Evolutionary conservation across 2,888 invertebrate genomes (phyloP).

Genomic region (Hypomecis atomaria): DNA sequence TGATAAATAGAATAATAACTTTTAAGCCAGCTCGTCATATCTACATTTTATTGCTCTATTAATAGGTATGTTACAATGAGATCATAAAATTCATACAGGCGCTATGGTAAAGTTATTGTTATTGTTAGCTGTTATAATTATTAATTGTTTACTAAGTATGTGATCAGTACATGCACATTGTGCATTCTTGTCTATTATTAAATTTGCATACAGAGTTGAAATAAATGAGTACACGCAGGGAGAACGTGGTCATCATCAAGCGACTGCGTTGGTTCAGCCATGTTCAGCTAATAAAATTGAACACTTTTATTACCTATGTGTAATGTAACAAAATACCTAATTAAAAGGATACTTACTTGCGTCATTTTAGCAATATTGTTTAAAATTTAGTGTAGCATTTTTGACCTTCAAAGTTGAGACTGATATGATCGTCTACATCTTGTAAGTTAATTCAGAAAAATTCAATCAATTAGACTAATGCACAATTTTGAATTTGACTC

Average conservation of each 20-base stretch:
- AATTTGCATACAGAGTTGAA: constrained; percentile 6
- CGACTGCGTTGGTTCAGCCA: background rate
- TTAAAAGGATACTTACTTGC: too few species aligned
- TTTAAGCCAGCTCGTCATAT: background rate
- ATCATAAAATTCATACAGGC: background rate
- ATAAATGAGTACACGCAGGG: constrained; percentile 4
- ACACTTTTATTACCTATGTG: too few species aligned
- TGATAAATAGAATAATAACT: background rate
- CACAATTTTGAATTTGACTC: too few species aligned
- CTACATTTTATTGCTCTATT: background rate
- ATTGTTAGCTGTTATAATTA: background rate
- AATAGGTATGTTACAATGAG: background rate
- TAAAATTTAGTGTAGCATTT: too few species aligned
- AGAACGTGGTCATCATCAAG: constrained; percentile 10
- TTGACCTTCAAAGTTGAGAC: too few species aligned
- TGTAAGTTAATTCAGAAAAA: too few species aligned
- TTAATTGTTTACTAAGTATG: background rate
- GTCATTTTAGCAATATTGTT: too few species aligned
- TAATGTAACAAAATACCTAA: too few species aligned
- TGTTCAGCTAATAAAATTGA: background rate
- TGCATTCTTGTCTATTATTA: background rate
- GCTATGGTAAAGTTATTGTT: background rate
- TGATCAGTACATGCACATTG: background rate
- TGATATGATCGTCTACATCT: too few species aligned
- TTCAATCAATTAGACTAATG: too few species aligned